Percentiles rank a stretch among this genome's conserved stretches.
These are phyloP conservation scores for Atethmia centrago DNA, from an alignment of 2,888 invertebrate genomes.

Conservation along the genomic window DNA sequence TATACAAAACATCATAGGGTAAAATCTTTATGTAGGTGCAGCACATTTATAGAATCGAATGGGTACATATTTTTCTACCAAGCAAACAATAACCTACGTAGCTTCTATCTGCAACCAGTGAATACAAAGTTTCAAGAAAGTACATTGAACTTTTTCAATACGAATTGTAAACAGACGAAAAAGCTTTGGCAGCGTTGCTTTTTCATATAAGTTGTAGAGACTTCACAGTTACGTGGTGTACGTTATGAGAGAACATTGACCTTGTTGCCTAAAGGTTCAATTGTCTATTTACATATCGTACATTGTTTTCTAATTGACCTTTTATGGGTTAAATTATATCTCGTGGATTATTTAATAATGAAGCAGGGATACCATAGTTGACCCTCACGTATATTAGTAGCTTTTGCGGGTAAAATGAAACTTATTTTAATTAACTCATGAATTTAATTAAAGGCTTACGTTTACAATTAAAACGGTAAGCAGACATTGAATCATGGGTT, in stretches of 20 bases:
- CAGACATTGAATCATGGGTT: no score
- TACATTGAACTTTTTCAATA: conserved; percentile 28
- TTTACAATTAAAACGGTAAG: no score
- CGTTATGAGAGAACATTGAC: conserved; percentile 11
- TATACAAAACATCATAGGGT: no score
- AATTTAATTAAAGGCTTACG: no score
- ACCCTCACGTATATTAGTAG: background rate
- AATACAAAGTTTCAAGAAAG: conserved; percentile 14
- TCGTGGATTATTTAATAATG: background rate
- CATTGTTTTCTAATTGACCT: background rate
- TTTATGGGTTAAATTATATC: background rate
- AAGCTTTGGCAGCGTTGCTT: conserved; percentile 30
- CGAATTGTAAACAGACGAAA: conserved; percentile 41
- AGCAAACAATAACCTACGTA: background rate
- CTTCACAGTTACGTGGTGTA: background rate
- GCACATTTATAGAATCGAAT: no score
- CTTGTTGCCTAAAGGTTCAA: background rate
- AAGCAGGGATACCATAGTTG: background rate
- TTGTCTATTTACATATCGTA: background rate
- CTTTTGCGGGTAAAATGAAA: background rate
- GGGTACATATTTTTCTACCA: background rate
- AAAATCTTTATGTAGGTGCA: background rate
- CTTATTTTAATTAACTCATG: background rate
- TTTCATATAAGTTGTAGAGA: conserved; percentile 20
- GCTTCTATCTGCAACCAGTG: background rate